These are phyloP conservation scores for Siderastrea siderea DNA, from an alignment of 92 coral and sea anemone species.

Conservation along the genomic window DNA sequence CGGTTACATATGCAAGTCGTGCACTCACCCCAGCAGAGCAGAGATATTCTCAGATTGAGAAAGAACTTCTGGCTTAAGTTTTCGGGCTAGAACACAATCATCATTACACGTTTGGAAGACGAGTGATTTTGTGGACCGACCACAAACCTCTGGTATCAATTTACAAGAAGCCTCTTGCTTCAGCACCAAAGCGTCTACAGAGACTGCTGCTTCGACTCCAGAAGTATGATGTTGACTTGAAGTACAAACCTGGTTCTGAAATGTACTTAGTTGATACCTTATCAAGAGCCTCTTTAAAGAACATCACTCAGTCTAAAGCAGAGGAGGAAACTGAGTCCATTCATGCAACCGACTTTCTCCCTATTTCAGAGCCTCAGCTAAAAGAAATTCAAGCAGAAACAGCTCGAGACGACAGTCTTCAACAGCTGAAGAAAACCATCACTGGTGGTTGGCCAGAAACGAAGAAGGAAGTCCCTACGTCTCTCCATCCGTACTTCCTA, in stretches of 20 bases:
- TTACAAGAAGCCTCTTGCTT: too few species aligned
- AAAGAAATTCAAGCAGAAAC: constrained; percentile 31
- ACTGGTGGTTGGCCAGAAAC: constrained; percentile 64
- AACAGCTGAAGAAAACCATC: constrained; percentile 32
- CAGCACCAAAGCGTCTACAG: too few species aligned
- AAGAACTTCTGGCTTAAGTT: constrained; percentile 41
- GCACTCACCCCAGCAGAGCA: constrained; percentile 67
- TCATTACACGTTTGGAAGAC: background rate
- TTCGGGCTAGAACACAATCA: constrained; percentile 68
- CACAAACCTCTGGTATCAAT: too few species aligned
- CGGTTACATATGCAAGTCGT: constrained; percentile 43
- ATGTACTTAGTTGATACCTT: too few species aligned
- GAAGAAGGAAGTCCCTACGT: constrained; percentile 15
- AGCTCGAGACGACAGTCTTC: constrained; percentile 48
- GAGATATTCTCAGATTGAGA: background rate
- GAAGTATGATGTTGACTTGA: too few species aligned
- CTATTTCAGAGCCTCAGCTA: background rate
- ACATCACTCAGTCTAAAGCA: too few species aligned
- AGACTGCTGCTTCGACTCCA: too few species aligned
- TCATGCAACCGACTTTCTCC: too few species aligned
- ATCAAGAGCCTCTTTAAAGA: too few species aligned
- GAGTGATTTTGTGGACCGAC: constrained; percentile 42
- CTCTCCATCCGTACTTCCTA: constrained; percentile 45
- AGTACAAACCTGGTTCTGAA: too few species aligned
- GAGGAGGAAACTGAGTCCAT: too few species aligned